Evolutionary conservation across 2,888 invertebrate species (phyloP).

Genomic region (Acrobasis repandana): DNA sequence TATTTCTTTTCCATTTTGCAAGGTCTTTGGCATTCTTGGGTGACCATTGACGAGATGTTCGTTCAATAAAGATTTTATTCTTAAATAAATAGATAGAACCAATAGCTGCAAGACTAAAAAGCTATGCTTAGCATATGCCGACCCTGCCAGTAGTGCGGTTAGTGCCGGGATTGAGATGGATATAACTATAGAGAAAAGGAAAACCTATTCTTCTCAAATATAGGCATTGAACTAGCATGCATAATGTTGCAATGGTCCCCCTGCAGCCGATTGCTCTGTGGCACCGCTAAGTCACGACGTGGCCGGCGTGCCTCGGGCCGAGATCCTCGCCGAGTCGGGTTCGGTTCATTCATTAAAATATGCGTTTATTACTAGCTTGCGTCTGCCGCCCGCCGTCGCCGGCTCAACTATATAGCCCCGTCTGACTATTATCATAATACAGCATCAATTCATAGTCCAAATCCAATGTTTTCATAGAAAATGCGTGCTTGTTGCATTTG

Average conservation of each 20-base stretch:
- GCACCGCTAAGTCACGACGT: slow-evolving; percentile 61
- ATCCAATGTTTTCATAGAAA: neutral
- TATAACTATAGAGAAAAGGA: neutral
- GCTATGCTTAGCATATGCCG: neutral
- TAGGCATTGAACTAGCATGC: slow-evolving; percentile 1
- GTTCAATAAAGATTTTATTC: no score
- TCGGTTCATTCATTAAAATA: slow-evolving; percentile 77
- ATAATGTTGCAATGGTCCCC: neutral
- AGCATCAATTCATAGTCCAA: slow-evolving; percentile 31
- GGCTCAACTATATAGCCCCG: slow-evolving; percentile 7
- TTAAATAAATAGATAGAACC: no score
- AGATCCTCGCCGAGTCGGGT: slow-evolving; percentile 53
- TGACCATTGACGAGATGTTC: no score
- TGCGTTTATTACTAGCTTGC: slow-evolving; percentile 58
- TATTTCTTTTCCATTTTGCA: no score
- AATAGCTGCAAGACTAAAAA: no score
- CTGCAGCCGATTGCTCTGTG: slow-evolving; percentile 51
- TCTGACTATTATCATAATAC: slow-evolving; percentile 27
- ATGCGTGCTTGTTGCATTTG: neutral
- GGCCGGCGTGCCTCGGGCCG: slow-evolving; percentile 51
- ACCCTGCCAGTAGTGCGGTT: neutral
- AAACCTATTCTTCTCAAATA: neutral
- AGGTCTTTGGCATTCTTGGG: no score
- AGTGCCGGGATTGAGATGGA: neutral
- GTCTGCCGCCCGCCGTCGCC: slow-evolving; percentile 41